A percentile compares a stretch with the other conserved stretches of the same genome.
Evolutionary conservation across 2,888 invertebrate species (phyloP).

Genomic region (Heliothis peltigera): DNA sequence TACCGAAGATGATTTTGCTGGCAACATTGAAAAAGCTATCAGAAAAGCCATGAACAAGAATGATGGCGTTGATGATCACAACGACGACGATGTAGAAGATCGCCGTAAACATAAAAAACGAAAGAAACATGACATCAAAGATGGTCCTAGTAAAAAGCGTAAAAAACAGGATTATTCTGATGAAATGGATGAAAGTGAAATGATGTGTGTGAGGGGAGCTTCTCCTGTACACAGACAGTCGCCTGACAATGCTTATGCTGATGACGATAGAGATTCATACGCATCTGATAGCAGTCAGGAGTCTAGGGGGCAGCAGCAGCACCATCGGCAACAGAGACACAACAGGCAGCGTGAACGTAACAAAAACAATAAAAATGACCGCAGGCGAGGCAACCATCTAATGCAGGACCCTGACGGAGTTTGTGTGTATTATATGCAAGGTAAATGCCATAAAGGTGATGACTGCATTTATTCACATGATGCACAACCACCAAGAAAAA

Average conservation of each 20-base stretch:
- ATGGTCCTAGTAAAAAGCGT: constrained; percentile 90
- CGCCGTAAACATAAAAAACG: constrained; percentile 89
- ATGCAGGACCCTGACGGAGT: constrained; percentile 92
- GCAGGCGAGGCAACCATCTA: constrained; percentile 89
- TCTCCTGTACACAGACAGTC: constrained; percentile 90
- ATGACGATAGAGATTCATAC: constrained; percentile 89
- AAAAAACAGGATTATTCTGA: constrained; percentile 89
- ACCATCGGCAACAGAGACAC: constrained; percentile 84
- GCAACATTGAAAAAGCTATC: constrained; percentile 94
- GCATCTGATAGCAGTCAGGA: constrained; percentile 90
- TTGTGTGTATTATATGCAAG: constrained; percentile 96
- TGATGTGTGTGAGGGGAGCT: constrained; percentile 94
- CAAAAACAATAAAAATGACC: constrained; percentile 87
- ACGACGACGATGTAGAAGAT: constrained; percentile 86
- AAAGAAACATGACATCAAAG: constrained; percentile 90
- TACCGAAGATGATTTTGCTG: constrained; percentile 93
- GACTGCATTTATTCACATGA: constrained; percentile 97
- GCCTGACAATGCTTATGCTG: constrained; percentile 78
- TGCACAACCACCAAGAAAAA: constrained; percentile 94
- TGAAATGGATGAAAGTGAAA: constrained; percentile 93
- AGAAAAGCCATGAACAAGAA: constrained; percentile 93
- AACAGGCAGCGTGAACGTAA: constrained; percentile 84
- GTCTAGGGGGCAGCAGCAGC: constrained; percentile 85
- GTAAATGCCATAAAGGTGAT: constrained; percentile 95
- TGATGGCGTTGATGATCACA: constrained; percentile 82